Evolutionary conservation across 2,888 invertebrate genomes (phyloP).

Genomic region (Corythucha ciliata): DNA sequence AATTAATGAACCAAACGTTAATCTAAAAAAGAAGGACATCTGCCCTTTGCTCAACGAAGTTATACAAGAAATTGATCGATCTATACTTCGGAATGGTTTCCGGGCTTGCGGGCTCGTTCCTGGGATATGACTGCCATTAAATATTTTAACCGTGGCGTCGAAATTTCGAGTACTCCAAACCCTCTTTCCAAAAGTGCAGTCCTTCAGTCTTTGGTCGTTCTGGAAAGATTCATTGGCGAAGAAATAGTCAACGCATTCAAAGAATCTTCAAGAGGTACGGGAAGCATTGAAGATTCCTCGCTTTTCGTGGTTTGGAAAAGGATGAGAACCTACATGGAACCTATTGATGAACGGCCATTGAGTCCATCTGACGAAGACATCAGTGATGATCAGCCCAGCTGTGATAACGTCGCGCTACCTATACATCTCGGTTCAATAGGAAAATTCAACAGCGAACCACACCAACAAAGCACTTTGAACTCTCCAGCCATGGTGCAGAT

Average conservation of each 20-base stretch:
- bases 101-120: no score
- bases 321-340: slow-evolving; percentile 17
- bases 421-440: no score
- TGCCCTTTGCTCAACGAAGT: slow-evolving; percentile 8
- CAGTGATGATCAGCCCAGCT: background rate
- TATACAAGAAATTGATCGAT: slow-evolving; percentile 6
- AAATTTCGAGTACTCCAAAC: no score
- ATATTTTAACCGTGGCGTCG: no score
- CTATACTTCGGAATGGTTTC: no score
- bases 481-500: slow-evolving; percentile 10
- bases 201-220: slow-evolving; percentile 3
- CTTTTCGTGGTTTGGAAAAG: slow-evolving; percentile 18
- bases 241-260: slow-evolving; percentile 15
- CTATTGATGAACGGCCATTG: slow-evolving; percentile 8
- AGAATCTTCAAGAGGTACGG: slow-evolving; percentile 20
- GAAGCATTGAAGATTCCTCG: slow-evolving; percentile 22
- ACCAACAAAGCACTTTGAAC: no score
- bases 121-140: no score
- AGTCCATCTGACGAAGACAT: slow-evolving; percentile 6
- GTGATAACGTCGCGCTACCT: no score
- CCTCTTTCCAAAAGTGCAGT: slow-evolving; percentile 12
- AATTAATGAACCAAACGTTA: slow-evolving; percentile 3
- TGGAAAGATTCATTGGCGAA: slow-evolving; percentile 20
- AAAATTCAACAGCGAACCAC: no score
- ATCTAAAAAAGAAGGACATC: slow-evolving; percentile 11